Evolutionary conservation across 2,888 invertebrate species (phyloP).

Genomic region (Himalopsyche tibetana): DNA sequence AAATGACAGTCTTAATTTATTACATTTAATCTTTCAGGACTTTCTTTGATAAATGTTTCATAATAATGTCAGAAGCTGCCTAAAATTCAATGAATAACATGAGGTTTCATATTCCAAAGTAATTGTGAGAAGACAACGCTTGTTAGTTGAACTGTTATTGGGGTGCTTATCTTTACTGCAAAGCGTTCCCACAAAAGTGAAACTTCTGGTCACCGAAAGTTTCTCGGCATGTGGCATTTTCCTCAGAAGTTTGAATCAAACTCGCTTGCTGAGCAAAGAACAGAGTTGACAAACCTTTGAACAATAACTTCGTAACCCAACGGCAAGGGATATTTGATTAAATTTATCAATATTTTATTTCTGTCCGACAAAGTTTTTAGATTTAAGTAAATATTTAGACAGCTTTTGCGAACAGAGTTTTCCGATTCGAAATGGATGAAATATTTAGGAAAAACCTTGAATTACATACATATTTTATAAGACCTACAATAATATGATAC

Average conservation of each 20-base stretch:
- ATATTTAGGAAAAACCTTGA: too few relatives aligned
- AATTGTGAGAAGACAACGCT: not conserved
- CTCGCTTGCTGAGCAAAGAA: not conserved
- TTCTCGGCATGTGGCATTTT: not conserved
- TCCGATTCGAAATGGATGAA: not conserved
- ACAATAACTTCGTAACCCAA: not conserved
- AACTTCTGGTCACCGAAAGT: not conserved
- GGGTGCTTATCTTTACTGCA: not conserved
- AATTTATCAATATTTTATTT: slow-evolving; percentile 21
- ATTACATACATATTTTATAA: too few relatives aligned
- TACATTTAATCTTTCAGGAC: too few relatives aligned
- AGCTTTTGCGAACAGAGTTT: not conserved
- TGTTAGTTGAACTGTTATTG: slow-evolving; percentile 7
- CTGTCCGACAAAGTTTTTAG: slow-evolving; percentile 13
- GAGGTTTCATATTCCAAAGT: too few relatives aligned
- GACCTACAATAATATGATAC: too few relatives aligned
- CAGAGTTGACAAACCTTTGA: slow-evolving; percentile 22
- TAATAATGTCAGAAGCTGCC: too few relatives aligned
- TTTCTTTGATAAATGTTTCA: too few relatives aligned
- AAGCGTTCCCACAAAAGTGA: slow-evolving; percentile 22
- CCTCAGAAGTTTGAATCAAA: not conserved
- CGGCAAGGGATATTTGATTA: not conserved
- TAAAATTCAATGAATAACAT: too few relatives aligned
- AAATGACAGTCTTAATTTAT: too few relatives aligned
- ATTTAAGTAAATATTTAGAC: slow-evolving; percentile 15